Evolutionary conservation across 2,113 vertebrate genomes (phyloP), one percentile per base, ranked within the genome.

Genomic region (Sceloporus undulatus): DNA sequence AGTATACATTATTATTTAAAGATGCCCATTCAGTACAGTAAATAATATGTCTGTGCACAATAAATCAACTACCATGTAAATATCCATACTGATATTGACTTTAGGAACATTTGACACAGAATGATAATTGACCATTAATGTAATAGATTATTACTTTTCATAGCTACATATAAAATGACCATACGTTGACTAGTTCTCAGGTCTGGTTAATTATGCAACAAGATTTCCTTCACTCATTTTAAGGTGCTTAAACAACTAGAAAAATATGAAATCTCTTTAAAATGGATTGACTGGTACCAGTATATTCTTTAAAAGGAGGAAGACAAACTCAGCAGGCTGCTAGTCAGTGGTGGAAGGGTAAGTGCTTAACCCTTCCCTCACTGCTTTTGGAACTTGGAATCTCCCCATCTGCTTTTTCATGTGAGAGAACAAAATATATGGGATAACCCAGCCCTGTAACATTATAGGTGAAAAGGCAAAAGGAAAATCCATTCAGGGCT

Each of bases 31-130:
- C 96, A 95, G 95, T 96, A 95, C 92, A 87, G 88, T 94, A 95
- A 94, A 95, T 94, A 80, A 94, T 92, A 93, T 86, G 88, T 94
- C 88, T 62, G 19, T 95, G 93, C 95, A 94, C 96, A 93, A 90
- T 93, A 93, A 93, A 93, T 94, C 91, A 94, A 94, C 95, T 85
- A 68, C 89, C 95, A 93, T 93, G 94, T 96, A 96, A 96, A 96
- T 96, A 97, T 95, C 94, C 91, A 87, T 95, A 95, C 96, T 95
- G 92, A 91, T 94, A 96, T 96, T 92, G 95, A 97, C 96, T 90
- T 82, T 80, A 87, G 91, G 87, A 94, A 92, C 85, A 91, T 95
- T 96, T 96, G 94, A 93, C 94, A 92, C 74, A 90, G 91, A 94
- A 92, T 79, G 87, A 87, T 21, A 73, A 92, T 96, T 95, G 91